Base-by-base conservation (phyloP, 2,888 invertebrate genomes). In the Ditylenchus weischeri region DNA sequence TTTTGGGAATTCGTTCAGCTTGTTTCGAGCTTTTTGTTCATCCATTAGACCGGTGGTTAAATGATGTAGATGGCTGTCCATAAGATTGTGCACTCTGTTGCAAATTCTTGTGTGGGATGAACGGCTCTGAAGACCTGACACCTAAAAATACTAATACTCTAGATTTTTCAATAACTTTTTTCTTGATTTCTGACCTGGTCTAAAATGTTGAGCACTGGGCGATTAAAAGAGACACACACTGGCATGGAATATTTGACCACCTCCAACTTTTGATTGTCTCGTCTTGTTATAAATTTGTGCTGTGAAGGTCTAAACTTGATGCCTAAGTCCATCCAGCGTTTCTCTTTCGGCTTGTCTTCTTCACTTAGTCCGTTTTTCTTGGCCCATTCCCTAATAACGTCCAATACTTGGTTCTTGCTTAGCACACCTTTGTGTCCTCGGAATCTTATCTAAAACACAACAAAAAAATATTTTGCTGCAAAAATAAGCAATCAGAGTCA, bases 181-280 rank as follows among this genome's bases (percentile, higher is more conserved):
- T n/a, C n/a, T 62, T 15, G 36, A 63, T 47, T 38, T 54, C 35
- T 47, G 3, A 81, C 79, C 71, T 82, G 82, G 66, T 82, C 82
- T 50, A 84, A 69, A 57, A 84, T 78, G 69, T 81, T 80, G 68
- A 84, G 83, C 60, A 83, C 77, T 23, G 84, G 84, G 63, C 80
- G 79, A 71, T 84, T 84, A 59, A 84, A 75, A 43, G 75, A 70
- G 5, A 82, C 77, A 10, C 75, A 69, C 23, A 75, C 74, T 6
- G 82, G 82, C 10, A 76, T 68, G 23, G 77, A 77, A 58, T 72
- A 72, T 69, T 82, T 82, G 38, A 82, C 82, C 15, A 82, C 72
- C 63, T 82, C 82, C 23, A 68, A n/a, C 61, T 36, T 61, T 10
- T 54, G 57, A 1, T 54, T 54, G 57, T 54, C 59, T 29, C 59